Evolutionary conservation across 2,113 vertebrate genomes (phyloP).

Genomic region (Gadus chalcogrammus): DNA sequence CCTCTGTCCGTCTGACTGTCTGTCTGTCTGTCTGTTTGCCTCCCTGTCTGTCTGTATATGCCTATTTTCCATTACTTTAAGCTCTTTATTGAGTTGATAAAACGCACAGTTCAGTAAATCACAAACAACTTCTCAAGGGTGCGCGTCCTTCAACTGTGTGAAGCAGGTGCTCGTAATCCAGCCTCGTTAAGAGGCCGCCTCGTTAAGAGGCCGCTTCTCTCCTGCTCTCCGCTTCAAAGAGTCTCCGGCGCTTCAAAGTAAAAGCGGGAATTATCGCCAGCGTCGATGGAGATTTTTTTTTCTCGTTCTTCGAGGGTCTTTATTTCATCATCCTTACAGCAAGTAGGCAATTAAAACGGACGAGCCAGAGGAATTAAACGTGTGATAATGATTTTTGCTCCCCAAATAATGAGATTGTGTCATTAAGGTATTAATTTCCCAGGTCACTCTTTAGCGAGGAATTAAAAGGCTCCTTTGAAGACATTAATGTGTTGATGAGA

Average conservation of each 20-base stretch:
- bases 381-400: no score
- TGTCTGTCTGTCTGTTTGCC: neutral
- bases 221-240: slow-evolving; percentile 1
- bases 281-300: no score
- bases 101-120: slow-evolving; percentile 33
- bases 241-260: neutral
- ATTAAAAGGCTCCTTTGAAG: no score
- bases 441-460: no score
- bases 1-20: neutral
- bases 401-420: no score
- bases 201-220: neutral
- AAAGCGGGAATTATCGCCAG: neutral
- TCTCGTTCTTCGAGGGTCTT: no score
- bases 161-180: neutral
- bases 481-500: no score
- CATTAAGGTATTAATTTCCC: no score
- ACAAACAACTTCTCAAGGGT: slow-evolving; percentile 20
- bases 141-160: neutral
- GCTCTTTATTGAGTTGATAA: slow-evolving; percentile 9
- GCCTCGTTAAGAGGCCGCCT: neutral
- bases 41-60: neutral
- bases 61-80: neutral
- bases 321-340: no score
- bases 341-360: no score
- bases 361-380: no score